Conservation (phyloP, 2,113 vertebrate species). For the Eidolon helvum region DNA sequence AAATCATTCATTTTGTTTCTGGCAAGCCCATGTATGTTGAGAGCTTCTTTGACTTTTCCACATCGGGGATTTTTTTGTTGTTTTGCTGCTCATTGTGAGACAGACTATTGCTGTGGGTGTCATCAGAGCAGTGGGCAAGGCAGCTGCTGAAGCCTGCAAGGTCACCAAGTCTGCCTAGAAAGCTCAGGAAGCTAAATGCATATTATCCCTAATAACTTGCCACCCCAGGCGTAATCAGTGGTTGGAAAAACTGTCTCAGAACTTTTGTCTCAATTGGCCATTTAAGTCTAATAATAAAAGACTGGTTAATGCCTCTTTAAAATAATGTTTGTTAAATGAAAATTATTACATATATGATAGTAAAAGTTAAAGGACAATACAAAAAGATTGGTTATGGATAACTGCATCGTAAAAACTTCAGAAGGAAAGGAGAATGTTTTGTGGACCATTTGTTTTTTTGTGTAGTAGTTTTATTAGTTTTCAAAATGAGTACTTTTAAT, state of each 20-base stretch:
- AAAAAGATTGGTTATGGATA: background rate
- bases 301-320: background rate
- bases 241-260: background rate
- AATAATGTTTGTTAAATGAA: background rate
- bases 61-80: background rate
- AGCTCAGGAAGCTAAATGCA: background rate
- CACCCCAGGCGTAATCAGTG: background rate
- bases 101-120: background rate
- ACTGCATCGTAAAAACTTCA: background rate
- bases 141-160: background rate
- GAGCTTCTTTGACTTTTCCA: background rate
- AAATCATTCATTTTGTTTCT: constrained; percentile 78
- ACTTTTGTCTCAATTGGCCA: background rate
- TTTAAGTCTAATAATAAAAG: background rate
- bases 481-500: background rate
- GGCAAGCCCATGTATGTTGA: background rate
- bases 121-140: background rate
- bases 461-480: background rate
- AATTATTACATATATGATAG: background rate
- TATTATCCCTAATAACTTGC: background rate
- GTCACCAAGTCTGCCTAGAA: background rate
- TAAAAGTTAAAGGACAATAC: background rate
- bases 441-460: background rate
- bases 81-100: background rate
- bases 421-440: background rate